A percentile compares a stretch with the other conserved stretches of the same genome.
These are phyloP conservation scores for Rhincodon typus DNA, from an alignment of 2,797 vertebrate genomes.

Conservation along the genomic window DNA sequence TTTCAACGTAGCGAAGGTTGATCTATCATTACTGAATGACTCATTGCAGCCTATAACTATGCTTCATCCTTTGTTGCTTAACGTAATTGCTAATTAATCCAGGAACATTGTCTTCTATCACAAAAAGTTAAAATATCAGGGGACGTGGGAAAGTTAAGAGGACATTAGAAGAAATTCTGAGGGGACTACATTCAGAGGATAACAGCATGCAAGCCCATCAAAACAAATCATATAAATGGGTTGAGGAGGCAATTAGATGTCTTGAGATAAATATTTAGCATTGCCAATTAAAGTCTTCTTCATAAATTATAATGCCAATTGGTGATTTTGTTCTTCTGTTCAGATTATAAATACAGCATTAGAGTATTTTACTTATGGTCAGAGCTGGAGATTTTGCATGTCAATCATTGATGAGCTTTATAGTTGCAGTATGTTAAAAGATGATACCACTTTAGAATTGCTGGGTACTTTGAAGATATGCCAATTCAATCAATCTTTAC, in stretches of 20 bases:
- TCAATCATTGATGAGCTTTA: background rate
- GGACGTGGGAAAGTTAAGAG: background rate
- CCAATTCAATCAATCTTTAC: background rate
- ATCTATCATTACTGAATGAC: too few species aligned
- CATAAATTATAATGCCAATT: background rate
- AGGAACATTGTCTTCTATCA: background rate
- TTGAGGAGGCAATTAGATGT: slow-evolving; percentile 2
- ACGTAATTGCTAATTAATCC: background rate
- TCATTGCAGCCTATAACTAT: background rate
- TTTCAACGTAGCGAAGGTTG: background rate
- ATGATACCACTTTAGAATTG: background rate
- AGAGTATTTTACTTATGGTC: too few species aligned
- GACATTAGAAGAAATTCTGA: background rate
- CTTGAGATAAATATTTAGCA: background rate
- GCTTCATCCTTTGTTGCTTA: background rate
- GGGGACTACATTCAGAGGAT: background rate
- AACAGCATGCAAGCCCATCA: background rate
- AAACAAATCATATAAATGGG: background rate
- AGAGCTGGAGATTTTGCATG: background rate
- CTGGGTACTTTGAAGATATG: background rate
- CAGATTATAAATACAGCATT: background rate
- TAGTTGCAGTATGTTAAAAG: background rate
- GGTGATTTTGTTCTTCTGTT: background rate
- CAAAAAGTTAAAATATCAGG: slow-evolving; percentile 7
- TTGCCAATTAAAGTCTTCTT: slow-evolving; percentile 14